Base-by-base conservation (phyloP, 92 coral and sea anemone genomes). In the Phenganax stokvisi region DNA sequence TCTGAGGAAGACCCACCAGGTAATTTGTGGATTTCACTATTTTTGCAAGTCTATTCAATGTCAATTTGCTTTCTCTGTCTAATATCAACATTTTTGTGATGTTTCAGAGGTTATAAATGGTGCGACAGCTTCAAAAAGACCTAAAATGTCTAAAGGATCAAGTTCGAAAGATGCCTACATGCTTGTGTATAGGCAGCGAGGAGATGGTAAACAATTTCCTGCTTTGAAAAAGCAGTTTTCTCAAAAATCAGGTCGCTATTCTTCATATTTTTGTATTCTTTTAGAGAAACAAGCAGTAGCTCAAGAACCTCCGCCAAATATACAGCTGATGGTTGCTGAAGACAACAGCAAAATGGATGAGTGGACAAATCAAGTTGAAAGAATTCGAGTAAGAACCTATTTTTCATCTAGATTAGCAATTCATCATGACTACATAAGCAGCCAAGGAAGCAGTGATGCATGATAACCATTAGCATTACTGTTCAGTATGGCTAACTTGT, bases 161-260 rank as follows among this genome's bases (percentile, higher is more conserved):
- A 79, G 91, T 4, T 94, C 97, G 3, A 87, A 93, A 72, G 92
- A 94, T 84, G 98, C 98, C 0, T 94, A 94, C 89, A 94, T 92
- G 88, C 81, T 94, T 87, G 98, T 94, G 44, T 94, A 94, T 75
- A 88, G 96, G 16, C 87, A 83, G n/a, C 90, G 87, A 56, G 83
- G 84, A 56, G 79, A 72, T 52, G 97, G 93, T 84, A 74, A 15
- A 79, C 84, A 44, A 7, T 28, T 51, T 4, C 10, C 10, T 73
- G 51, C 37, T 15, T 54, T 47, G 2, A 12, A 52, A 37, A 37
- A 37, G 47, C 47, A 37, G 47, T 37, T 11, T 20, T 11, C 3
- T 20, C 6, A 3, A 3, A 10, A 67, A 2, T 28, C 56, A 29
- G 16, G 56, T 47, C 12, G 15, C 51, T 72, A 0, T 10, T 47